Conservation (phyloP, 1,140 invertebrate species). For the Anastrepha obliqua region DNA sequence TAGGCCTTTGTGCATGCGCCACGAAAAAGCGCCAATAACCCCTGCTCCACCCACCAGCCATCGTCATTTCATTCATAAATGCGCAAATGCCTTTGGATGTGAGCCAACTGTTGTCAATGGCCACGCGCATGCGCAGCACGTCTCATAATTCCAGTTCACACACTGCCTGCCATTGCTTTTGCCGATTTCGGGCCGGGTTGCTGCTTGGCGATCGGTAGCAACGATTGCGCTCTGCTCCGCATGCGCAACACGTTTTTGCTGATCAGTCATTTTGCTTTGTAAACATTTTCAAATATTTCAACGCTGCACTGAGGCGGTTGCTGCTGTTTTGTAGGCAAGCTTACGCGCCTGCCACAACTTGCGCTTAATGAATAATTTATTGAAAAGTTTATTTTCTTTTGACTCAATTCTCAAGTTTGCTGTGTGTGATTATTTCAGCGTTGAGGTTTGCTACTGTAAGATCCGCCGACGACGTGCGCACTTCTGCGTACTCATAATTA, state of each 20-base stretch:
- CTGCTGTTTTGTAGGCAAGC: background rate
- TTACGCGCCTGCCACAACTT: background rate
- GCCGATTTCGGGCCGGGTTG: background rate
- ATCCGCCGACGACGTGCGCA: background rate
- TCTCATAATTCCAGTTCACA: conserved; percentile 19
- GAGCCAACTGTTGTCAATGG: background rate
- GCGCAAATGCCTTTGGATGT: background rate
- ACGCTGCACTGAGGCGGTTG: background rate
- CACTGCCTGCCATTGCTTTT: background rate
- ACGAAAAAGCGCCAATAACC: background rate
- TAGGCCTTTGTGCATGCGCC: background rate
- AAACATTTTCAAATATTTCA: background rate
- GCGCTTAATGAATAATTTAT: conserved; percentile 27
- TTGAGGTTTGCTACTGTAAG: background rate
- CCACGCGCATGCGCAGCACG: conserved; percentile 24
- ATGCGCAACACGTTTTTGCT: conserved; percentile 1
- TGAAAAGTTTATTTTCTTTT: conserved; percentile 39
- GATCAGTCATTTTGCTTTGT: conserved; percentile 20
- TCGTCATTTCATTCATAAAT: background rate
- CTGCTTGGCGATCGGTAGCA: background rate
- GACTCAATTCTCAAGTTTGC: background rate
- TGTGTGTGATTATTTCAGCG: background rate
- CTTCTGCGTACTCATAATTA: background rate
- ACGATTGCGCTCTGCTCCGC: background rate
- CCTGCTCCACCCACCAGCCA: background rate